Percentiles rank a stretch among this genome's conserved stretches.
Conservation (phyloP, 2,113 vertebrate species). For the Romanogobio albipinnatus region DNA sequence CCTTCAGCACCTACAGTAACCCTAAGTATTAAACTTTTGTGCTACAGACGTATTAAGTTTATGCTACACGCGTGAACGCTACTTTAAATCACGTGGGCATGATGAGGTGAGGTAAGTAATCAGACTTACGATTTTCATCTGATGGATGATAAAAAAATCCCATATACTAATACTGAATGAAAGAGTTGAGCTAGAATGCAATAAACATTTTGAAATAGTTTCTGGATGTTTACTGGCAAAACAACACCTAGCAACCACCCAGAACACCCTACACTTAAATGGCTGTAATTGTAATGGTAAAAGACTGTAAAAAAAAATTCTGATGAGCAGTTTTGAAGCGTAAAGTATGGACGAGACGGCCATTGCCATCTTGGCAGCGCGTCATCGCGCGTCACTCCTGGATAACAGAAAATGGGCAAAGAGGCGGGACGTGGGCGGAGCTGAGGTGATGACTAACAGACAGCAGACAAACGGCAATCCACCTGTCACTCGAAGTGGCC, state of each 20-base stretch:
- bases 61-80: background rate
- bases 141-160: background rate
- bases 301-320: no score
- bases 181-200: background rate
- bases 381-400: no score
- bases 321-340: no score
- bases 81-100: background rate
- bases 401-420: no score
- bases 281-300: no score
- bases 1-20: background rate
- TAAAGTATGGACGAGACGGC: no score
- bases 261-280: background rate
- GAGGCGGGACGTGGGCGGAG: no score
- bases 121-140: background rate
- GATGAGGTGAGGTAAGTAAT: slow-evolving; percentile 10
- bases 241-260: background rate
- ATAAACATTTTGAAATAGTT: background rate
- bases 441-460: no score
- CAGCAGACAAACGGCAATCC: no score
- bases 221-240: background rate
- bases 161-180: background rate
- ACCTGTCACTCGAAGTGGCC: no score
- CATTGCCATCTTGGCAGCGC: no score
- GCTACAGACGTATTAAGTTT: background rate
- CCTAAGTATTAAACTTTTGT: background rate